Conservation (phyloP, 2,888 invertebrate species). For the Cephus runcator region DNA sequence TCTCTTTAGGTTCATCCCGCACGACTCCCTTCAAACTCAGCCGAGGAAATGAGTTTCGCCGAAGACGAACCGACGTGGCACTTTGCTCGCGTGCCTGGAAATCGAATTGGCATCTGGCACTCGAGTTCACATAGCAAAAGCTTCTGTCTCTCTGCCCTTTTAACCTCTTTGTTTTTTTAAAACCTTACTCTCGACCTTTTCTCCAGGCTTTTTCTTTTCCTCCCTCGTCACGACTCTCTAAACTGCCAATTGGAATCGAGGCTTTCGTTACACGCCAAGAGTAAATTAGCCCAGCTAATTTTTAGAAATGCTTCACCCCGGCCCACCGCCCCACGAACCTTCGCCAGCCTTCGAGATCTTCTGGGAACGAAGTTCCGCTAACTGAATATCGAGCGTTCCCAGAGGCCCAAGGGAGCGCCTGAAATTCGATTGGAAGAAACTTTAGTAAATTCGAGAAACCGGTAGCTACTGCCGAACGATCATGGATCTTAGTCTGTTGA, state of each 20-base stretch:
- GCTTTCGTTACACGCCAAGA: neutral
- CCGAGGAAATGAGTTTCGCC: constrained; percentile 25
- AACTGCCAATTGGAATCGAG: neutral
- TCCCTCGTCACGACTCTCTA: neutral
- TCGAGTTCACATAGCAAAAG: neutral
- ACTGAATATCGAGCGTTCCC: neutral
- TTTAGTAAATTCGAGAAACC: neutral
- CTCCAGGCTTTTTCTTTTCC: neutral
- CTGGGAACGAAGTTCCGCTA: neutral
- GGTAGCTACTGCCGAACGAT: too few relatives aligned
- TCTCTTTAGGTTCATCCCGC: neutral
- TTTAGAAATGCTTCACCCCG: neutral
- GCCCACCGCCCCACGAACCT: too few relatives aligned
- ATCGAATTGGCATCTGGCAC: constrained; percentile 6
- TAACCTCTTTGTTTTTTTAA: neutral
- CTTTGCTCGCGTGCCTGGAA: constrained; percentile 17
- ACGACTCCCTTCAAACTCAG: neutral
- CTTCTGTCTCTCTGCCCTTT: neutral
- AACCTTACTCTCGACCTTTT: neutral
- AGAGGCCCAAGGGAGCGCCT: neutral
- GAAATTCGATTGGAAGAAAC: neutral
- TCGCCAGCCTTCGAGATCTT: neutral
- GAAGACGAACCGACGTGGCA: constrained; percentile 31
- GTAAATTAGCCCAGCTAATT: neutral
- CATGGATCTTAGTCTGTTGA: too few relatives aligned